Percentiles rank a stretch among this genome's conserved stretches.
phyloP scores from a whole-genome alignment of 2,888 invertebrate species.

The Hirtodrosophila trivittata region DNA sequence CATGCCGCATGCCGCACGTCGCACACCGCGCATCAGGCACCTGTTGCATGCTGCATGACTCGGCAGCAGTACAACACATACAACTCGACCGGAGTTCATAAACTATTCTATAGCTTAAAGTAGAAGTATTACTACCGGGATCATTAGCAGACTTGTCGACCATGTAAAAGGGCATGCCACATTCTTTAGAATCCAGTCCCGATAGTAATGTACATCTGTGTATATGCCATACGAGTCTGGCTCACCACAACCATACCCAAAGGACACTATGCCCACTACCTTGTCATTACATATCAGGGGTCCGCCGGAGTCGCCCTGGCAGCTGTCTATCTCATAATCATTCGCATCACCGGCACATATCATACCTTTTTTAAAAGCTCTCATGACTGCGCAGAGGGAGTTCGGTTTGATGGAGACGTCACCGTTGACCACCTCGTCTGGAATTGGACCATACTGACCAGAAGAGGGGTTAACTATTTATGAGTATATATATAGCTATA shows the following conservation, averaged over 20 bases:
- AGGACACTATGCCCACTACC: conserved; percentile 68
- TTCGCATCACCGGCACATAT: conserved; percentile 57
- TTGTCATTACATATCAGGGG: conserved; percentile 55
- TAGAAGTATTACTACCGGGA: too few species aligned
- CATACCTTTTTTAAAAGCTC: conserved; percentile 32
- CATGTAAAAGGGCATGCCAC: neutral
- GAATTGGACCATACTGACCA: conserved; percentile 55
- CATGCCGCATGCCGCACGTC: conserved; percentile 2
- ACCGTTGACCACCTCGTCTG: conserved; percentile 61
- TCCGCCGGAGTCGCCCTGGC: conserved; percentile 74
- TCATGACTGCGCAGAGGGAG: conserved; percentile 19
- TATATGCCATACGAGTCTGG: conserved; percentile 49
- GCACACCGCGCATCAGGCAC: conserved; percentile 3
- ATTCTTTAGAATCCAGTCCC: conserved; percentile 53
- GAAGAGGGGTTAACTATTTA: too few species aligned
- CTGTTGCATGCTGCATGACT: conserved; percentile 30
- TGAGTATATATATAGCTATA: neutral
- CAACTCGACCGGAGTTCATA: too few species aligned
- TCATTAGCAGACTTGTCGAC: neutral
- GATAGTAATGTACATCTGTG: conserved; percentile 54
- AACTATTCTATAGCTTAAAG: too few species aligned
- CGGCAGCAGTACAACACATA: too few species aligned
- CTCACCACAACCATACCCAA: conserved; percentile 59
- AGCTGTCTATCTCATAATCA: conserved; percentile 56
- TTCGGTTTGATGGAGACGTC: conserved; percentile 44